A percentile compares a stretch with the other conserved stretches of the same genome.
Evolutionary conservation across 2,797 vertebrate genomes (phyloP).

Genomic region (Cossypha heuglini): DNA sequence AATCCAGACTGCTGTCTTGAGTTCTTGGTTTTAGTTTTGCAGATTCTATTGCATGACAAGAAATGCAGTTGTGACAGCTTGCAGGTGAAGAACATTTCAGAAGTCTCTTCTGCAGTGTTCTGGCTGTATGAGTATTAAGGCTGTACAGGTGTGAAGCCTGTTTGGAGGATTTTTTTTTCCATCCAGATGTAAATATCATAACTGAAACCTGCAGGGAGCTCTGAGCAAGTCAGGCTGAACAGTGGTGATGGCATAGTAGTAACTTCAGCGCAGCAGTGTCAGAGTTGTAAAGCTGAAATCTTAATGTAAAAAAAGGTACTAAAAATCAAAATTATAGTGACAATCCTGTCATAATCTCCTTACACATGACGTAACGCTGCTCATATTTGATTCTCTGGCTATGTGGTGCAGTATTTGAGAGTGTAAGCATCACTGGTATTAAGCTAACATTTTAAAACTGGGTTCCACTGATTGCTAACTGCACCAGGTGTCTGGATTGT

Average conservation of each 20-base stretch:
- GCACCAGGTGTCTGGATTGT: neutral
- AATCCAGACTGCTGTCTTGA: neutral
- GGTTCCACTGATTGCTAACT: neutral
- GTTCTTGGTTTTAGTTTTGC: neutral
- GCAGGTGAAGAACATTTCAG: neutral
- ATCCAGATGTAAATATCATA: neutral
- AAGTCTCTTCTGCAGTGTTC: neutral
- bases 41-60: neutral
- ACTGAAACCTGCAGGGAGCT: neutral
- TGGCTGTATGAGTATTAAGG: neutral
- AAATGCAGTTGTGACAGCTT: neutral
- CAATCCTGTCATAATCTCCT: neutral
- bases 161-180: neutral
- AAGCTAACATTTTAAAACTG: neutral
- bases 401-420: neutral
- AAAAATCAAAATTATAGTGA: neutral
- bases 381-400: neutral
- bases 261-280: neutral
- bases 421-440: neutral
- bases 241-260: neutral
- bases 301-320: neutral
- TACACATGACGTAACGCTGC: neutral
- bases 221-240: neutral
- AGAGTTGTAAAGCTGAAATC: neutral
- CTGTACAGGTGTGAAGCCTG: neutral